phyloP scores from a whole-genome alignment of 2,888 invertebrate genomes.

The Metalampra italica region DNA sequence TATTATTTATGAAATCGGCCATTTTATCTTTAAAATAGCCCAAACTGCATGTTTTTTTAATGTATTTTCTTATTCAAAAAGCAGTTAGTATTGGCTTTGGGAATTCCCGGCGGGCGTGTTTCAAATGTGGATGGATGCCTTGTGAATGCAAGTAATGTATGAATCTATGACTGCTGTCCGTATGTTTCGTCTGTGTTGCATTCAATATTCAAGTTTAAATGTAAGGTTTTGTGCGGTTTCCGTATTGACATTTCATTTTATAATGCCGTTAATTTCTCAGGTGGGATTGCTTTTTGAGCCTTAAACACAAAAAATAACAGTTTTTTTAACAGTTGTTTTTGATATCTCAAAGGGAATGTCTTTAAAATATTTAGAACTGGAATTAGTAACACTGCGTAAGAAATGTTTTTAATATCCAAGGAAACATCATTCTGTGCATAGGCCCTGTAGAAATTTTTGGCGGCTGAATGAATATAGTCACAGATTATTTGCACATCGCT shows the following conservation, averaged over 20 bases:
- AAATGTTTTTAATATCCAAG: too few relatives aligned
- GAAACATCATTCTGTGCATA: too few relatives aligned
- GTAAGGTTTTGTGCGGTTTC: slow-evolving; percentile 32
- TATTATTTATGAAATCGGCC: slow-evolving; percentile 12
- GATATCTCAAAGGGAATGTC: too few relatives aligned
- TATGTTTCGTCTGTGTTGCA: slow-evolving; percentile 54
- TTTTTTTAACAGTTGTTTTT: too few relatives aligned
- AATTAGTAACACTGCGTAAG: too few relatives aligned
- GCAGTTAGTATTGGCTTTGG: slow-evolving; percentile 31
- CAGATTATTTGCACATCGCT: too few relatives aligned
- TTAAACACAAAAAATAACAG: too few relatives aligned
- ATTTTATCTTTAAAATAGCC: slow-evolving; percentile 16
- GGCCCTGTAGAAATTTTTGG: too few relatives aligned
- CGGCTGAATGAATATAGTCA: too few relatives aligned
- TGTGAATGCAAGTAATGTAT: slow-evolving; percentile 18
- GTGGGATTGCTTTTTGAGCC: not conserved
- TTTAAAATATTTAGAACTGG: too few relatives aligned
- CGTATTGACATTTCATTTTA: slow-evolving; percentile 18
- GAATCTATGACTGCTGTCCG: slow-evolving; percentile 31
- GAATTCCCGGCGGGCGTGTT: slow-evolving; percentile 29
- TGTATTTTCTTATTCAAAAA: slow-evolving; percentile 20
- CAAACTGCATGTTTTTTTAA: slow-evolving; percentile 31
- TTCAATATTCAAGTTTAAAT: slow-evolving; percentile 41
- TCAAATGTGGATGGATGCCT: slow-evolving; percentile 23
- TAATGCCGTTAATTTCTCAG: not conserved